These are phyloP conservation scores for Pelmatolapia mariae DNA, from an alignment of 2,113 vertebrate genomes.

Conservation along the genomic window DNA sequence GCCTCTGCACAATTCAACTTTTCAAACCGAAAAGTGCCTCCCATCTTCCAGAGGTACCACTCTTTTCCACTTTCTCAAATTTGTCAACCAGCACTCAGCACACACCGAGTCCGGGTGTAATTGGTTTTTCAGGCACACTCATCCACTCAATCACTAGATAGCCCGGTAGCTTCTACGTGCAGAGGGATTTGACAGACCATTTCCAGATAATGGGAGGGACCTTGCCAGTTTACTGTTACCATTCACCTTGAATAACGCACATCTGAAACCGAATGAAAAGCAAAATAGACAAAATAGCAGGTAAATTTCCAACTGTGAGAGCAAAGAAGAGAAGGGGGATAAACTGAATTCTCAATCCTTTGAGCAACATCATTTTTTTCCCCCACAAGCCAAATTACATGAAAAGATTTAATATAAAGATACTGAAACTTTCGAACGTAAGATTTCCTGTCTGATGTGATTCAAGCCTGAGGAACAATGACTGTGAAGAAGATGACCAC, in stretches of 20 bases:
- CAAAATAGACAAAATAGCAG: not conserved
- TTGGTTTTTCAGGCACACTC: constrained; percentile 14
- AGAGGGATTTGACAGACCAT: constrained; percentile 24
- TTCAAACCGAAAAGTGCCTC: not conserved
- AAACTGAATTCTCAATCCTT: not conserved
- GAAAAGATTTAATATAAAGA: not conserved
- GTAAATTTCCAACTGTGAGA: not conserved
- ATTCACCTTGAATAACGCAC: constrained; percentile 24
- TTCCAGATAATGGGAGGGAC: constrained; percentile 26
- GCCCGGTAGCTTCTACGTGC: not conserved
- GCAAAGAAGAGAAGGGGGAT: not conserved
- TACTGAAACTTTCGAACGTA: not conserved
- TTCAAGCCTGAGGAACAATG: not conserved
- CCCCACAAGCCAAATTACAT: not conserved
- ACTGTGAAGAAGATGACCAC: not conserved
- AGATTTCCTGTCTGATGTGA: not conserved
- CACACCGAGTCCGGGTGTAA: not conserved
- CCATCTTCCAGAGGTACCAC: not conserved
- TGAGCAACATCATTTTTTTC: not conserved
- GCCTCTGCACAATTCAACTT: not conserved
- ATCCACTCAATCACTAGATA: constrained; percentile 19
- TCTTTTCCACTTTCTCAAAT: not conserved
- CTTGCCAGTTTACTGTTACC: not conserved
- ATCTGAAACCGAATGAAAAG: constrained; percentile 5
- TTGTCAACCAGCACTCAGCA: constrained; percentile 10